Conservation (phyloP, 2,888 invertebrate species). For the Biston betularia region DNA sequence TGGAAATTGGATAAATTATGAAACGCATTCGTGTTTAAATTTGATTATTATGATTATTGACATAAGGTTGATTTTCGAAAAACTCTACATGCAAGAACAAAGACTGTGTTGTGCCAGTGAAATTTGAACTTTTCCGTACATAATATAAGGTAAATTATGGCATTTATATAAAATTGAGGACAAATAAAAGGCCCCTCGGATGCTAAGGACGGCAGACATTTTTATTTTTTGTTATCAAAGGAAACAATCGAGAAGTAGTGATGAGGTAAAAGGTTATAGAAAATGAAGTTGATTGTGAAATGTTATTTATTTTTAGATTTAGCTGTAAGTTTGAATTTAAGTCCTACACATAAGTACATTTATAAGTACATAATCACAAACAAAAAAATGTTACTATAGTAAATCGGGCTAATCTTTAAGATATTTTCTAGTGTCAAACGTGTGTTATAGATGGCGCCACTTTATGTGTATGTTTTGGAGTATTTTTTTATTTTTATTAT, state of each 20-base stretch:
- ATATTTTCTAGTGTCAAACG: no score
- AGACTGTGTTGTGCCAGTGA: constrained; percentile 45
- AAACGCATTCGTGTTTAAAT: not conserved
- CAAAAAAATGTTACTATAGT: no score
- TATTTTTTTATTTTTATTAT: no score
- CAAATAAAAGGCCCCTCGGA: constrained; percentile 30
- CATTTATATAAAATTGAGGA: constrained; percentile 26
- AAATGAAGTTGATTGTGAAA: constrained; percentile 25
- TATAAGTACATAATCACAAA: no score
- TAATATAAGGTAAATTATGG: constrained; percentile 31
- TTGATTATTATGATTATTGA: not conserved
- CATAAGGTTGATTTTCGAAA: constrained; percentile 7
- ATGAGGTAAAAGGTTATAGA: constrained; percentile 47
- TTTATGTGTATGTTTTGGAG: no score
- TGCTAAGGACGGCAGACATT: constrained; percentile 68
- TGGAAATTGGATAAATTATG: constrained; percentile 16
- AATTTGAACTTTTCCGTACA: constrained; percentile 50
- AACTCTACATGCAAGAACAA: constrained; percentile 6
- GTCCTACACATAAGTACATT: no score
- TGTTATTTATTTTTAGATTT: not conserved
- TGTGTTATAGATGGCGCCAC: no score
- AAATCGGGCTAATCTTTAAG: no score
- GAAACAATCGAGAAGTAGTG: constrained; percentile 49
- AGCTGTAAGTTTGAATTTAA: no score
- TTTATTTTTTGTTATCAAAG: constrained; percentile 64